Evolutionary conservation across 1,140 invertebrate genomes (phyloP).

Genomic region (Scaptodrosophila lebanonensis): DNA sequence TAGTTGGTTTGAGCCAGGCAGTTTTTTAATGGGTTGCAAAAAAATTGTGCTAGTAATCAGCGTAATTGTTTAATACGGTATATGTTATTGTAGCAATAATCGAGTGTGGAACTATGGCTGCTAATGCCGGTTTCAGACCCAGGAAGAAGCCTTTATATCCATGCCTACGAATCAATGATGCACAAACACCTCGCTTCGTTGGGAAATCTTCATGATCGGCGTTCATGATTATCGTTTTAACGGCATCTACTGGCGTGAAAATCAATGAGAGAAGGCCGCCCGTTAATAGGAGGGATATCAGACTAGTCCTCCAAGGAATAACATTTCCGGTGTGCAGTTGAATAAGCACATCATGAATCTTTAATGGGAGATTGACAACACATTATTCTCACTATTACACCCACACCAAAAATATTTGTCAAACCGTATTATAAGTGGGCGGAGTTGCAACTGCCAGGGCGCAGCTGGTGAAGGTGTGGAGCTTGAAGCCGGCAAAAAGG

Average conservation of each 20-base stretch:
- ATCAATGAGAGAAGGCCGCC: constrained; percentile 9
- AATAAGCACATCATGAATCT: neutral
- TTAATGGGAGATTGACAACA: too few species aligned
- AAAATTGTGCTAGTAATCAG: too few species aligned
- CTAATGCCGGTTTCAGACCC: constrained; percentile 9
- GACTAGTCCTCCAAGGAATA: neutral
- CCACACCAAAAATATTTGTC: too few species aligned
- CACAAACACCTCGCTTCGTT: neutral
- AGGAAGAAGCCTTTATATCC: constrained; percentile 22
- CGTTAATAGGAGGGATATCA: neutral
- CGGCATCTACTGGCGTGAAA: constrained; percentile 17
- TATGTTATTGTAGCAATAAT: neutral
- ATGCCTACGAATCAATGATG: constrained; percentile 1
- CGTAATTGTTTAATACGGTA: neutral
- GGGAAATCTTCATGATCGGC: neutral
- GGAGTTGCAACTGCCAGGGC: constrained; percentile 1
- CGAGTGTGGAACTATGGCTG: neutral
- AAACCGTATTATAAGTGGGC: neutral
- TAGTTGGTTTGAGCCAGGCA: too few species aligned
- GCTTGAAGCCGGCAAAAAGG: constrained; percentile 18
- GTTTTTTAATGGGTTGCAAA: too few species aligned
- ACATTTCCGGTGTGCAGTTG: neutral
- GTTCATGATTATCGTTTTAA: constrained; percentile 13
- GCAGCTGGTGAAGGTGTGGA: constrained; percentile 6
- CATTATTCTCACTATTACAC: neutral